Percentiles rank a stretch among this genome's conserved stretches.
Conservation (phyloP, 2,113 vertebrate species). For the Cacatua alba region DNA sequence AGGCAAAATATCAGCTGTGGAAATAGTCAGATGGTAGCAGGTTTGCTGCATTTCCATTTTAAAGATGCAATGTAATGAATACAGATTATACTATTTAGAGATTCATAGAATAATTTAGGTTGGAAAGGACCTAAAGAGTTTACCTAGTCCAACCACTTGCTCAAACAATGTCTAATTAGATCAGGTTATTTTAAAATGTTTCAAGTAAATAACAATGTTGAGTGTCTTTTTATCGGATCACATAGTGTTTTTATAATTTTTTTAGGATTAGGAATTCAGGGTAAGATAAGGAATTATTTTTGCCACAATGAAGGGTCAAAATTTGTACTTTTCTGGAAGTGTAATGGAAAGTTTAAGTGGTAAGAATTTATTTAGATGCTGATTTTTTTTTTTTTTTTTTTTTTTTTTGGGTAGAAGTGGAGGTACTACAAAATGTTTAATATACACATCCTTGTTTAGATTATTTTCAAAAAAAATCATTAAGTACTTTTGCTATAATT, state of each 20-base stretch:
- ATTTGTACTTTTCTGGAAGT: neutral
- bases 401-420: neutral
- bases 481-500: neutral
- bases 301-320: neutral
- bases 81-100: neutral
- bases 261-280: neutral
- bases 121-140: neutral
- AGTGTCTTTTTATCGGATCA: neutral
- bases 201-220: neutral
- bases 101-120: neutral
- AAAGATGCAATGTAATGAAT: neutral
- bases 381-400: neutral
- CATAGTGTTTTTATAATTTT: neutral
- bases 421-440: neutral
- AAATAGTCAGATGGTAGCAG: neutral
- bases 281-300: neutral
- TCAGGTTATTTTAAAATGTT: neutral
- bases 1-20: neutral
- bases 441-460: neutral
- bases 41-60: neutral
- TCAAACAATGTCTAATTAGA: accelerated
- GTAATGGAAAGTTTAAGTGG: neutral
- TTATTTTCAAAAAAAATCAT: neutral
- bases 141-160: neutral
- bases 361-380: neutral